Evolutionary conservation across 2,888 invertebrate genomes (phyloP).

Genomic region (Danaus chrysippus): DNA sequence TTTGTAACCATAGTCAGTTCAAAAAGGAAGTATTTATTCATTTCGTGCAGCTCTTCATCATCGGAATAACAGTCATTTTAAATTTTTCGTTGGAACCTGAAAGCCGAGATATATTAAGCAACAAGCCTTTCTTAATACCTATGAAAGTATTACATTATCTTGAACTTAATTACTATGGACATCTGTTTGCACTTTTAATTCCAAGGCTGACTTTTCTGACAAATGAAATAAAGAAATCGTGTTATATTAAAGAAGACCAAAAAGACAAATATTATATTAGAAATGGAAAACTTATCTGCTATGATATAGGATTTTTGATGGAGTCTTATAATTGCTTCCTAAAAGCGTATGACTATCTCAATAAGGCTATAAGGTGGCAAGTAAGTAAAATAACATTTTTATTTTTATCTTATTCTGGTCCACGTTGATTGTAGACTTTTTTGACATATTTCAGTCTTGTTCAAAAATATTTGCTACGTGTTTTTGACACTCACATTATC

Average conservation of each 20-base stretch:
- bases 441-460: neutral
- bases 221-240: conserved; percentile 19
- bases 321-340: conserved; percentile 31
- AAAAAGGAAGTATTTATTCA: conserved; percentile 33
- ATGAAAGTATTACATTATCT: conserved; percentile 19
- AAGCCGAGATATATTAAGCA: too few relatives aligned
- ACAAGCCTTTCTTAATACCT: neutral
- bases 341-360: conserved; percentile 29
- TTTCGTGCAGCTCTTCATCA: conserved; percentile 31
- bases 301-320: conserved; percentile 24
- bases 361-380: conserved; percentile 34
- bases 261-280: neutral
- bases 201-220: conserved; percentile 24
- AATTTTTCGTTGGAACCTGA: neutral
- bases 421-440: neutral
- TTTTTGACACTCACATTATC: too few relatives aligned
- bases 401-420: too few relatives aligned
- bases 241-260: conserved; percentile 14
- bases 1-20: conserved; percentile 5
- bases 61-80: neutral
- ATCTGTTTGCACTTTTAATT: conserved; percentile 26
- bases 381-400: conserved; percentile 19
- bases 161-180: conserved; percentile 28
- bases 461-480: too few relatives aligned
- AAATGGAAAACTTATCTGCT: conserved; percentile 4